Percentiles rank a stretch among this genome's conserved stretches.
These are phyloP conservation scores for Sebastes melanostomus DNA, from an alignment of 2,797 vertebrate genomes.

Conservation along the genomic window DNA sequence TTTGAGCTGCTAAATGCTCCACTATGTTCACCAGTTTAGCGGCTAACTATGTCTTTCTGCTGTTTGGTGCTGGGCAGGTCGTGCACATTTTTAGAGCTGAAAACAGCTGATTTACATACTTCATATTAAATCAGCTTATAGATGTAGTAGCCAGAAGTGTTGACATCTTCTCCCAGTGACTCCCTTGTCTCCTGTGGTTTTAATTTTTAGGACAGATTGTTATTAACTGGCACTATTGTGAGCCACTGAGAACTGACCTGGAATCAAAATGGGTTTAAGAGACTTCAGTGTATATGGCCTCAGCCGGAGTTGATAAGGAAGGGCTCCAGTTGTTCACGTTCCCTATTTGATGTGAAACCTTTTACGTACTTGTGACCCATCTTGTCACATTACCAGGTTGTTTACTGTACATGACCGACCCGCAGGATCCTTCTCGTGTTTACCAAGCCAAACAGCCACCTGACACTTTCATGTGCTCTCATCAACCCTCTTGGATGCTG, in stretches of 20 bases:
- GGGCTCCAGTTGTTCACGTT: background rate
- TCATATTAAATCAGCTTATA: background rate
- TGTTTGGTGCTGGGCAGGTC: background rate
- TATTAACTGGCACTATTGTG: background rate
- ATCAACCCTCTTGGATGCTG: slow-evolving; percentile 24
- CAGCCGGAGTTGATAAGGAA: background rate
- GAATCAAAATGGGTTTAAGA: background rate
- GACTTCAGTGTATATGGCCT: background rate
- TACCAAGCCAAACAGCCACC: slow-evolving; percentile 4
- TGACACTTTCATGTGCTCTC: slow-evolving; percentile 16
- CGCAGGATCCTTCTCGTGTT: background rate
- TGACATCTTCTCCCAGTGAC: background rate
- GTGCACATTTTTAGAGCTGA: background rate
- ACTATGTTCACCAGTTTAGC: background rate
- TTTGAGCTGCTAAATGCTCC: background rate
- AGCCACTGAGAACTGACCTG: background rate
- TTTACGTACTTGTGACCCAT: background rate
- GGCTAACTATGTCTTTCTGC: background rate
- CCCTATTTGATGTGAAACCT: background rate
- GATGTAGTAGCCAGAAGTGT: background rate
- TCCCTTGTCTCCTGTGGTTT: background rate
- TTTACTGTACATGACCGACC: background rate
- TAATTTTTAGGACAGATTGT: background rate
- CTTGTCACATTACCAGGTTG: background rate
- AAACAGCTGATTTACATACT: background rate